Percentiles rank a stretch among this genome's conserved stretches.
phyloP scores from a whole-genome alignment of 2,113 vertebrate species.

The Urocynchramus pylzowi region DNA sequence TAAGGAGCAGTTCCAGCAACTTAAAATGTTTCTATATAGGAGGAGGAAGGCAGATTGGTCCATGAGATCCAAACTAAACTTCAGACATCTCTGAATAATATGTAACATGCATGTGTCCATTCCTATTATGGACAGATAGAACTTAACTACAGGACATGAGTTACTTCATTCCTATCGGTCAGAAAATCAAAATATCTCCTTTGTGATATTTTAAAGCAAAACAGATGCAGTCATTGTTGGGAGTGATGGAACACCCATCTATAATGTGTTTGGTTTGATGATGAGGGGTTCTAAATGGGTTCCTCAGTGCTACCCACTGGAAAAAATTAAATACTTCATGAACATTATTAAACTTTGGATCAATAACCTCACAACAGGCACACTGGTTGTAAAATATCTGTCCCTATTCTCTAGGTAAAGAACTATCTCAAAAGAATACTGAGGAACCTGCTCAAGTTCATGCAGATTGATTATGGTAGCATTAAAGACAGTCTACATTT shows the following conservation, averaged over 20 bases:
- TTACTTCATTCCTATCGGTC: not conserved
- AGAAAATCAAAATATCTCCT: not conserved
- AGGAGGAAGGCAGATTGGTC: not conserved
- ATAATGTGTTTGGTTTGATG: not conserved
- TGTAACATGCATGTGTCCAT: not conserved
- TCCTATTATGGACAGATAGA: not conserved
- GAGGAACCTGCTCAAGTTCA: not conserved
- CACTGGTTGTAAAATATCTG: not conserved
- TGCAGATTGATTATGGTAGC: not conserved
- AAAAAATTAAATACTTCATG: not conserved
- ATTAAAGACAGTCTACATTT: not conserved
- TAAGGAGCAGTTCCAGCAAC: not conserved
- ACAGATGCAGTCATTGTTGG: not conserved
- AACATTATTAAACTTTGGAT: not conserved
- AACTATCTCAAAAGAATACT: not conserved
- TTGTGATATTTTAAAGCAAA: not conserved
- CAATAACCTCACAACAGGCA: not conserved
- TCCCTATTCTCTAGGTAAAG: not conserved
- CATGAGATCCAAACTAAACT: not conserved
- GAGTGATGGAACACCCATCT: not conserved
- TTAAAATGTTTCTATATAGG: not conserved
- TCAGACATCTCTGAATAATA: not conserved
- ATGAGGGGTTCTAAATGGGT: not conserved
- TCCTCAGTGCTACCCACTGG: not conserved
- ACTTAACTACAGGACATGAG: not conserved